Evolutionary conservation across 2,888 invertebrate genomes (phyloP).

Genomic region (Monochamus alternatus): DNA sequence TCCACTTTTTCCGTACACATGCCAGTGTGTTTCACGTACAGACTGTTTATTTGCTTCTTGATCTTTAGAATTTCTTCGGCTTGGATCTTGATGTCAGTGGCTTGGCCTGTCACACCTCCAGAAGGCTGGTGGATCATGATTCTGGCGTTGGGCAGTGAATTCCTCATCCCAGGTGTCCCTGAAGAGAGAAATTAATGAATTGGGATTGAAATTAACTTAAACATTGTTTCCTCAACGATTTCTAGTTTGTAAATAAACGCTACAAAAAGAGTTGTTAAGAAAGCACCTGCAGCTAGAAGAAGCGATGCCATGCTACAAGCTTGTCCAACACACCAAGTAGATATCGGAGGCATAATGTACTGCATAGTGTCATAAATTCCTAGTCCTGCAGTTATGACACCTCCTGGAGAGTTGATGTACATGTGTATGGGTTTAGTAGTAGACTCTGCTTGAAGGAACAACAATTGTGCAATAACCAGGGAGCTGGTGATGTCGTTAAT

Average conservation of each 20-base stretch:
- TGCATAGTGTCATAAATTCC: constrained; percentile 99
- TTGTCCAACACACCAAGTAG: constrained; percentile 96
- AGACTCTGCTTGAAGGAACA: constrained; percentile 94
- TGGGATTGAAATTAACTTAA: too few species aligned
- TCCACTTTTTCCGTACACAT: constrained; percentile 77
- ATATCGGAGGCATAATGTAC: constrained; percentile 94
- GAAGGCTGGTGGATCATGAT: constrained; percentile 99
- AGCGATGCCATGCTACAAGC: constrained; percentile 98
- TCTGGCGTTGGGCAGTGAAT: constrained; percentile 94
- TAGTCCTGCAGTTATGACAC: constrained; percentile 94
- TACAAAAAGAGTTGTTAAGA: neutral
- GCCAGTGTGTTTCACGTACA: constrained; percentile 89
- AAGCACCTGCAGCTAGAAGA: constrained; percentile 85
- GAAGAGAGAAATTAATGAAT: neutral
- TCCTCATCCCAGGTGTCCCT: constrained; percentile 83
- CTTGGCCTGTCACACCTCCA: constrained; percentile 91
- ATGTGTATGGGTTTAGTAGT: constrained; percentile 96
- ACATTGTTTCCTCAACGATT: too few species aligned
- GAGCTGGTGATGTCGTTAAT: constrained; percentile 93
- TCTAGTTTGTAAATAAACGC: too few species aligned
- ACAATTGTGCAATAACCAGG: constrained; percentile 92
- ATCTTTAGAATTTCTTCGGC: constrained; percentile 96
- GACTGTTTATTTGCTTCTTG: constrained; percentile 87
- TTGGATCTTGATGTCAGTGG: constrained; percentile 97
- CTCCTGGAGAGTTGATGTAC: constrained; percentile 96